Evolutionary conservation across 1,140 invertebrate species (phyloP), one percentile per base, ranked within the genome.

Genomic region (Sitodiplosis mosellana): DNA sequence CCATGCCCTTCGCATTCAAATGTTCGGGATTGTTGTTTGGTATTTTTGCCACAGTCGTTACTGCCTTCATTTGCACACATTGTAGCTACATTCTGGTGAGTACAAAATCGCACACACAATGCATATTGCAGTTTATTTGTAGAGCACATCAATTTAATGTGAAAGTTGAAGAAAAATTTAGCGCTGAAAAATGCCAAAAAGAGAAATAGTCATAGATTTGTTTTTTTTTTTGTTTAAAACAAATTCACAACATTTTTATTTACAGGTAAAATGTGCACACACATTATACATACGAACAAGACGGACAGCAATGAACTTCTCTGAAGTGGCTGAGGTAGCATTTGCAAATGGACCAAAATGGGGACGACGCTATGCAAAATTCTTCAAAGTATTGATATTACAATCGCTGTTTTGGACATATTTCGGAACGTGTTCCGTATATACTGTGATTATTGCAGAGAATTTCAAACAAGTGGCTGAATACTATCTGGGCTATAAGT

Each of bases 1-100:
- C 87, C 12, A 91, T 93, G 85, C 87, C 88, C 0, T 66, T 74
- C 36, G 88, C 88, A 14, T 86, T 93, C 55, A 80, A 76, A 58
- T 74, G 76, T 59, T 75, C 85, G 6, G 90, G 90, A 46, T 66
- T 92, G 20, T 57, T 81, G 17, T 68, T 82, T 27, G 85, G 86
- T 33, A 73, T 86, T 45, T 68, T 87, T 52, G 75, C 77, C 34
- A 86, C 85, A 1, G 73, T 88, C n/a, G 58, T 87, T 11, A 81
- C 87, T 1, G 82, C 82, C 11, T 65, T 87, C 19, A 69, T 89
- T 40, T 89, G 86, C 72, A 87, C 86, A 8, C 84, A 89, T 67
- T 88, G 85, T 67, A 75, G 84, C 50, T 86, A 88, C 60, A 73
- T 89, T 56, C 66, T 90, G 58, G 82, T 89, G 72, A 78, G 77